Percentiles rank a stretch among this genome's conserved stretches.
Evolutionary conservation across 2,888 invertebrate genomes (phyloP).

Genomic region (Omphaloscelis lunosa): DNA sequence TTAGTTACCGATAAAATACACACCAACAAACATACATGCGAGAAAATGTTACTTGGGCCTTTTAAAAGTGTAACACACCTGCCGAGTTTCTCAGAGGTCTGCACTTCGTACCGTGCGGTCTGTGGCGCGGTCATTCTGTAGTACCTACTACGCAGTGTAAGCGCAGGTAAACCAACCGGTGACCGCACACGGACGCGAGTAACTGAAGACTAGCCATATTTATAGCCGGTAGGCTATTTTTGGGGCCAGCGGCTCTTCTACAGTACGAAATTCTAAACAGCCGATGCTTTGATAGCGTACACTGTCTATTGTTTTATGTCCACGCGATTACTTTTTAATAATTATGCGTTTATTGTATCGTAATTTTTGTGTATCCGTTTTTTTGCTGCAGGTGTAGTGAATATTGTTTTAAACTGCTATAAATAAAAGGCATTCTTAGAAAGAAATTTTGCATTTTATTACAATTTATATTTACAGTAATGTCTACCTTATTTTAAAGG

Average conservation of each 20-base stretch:
- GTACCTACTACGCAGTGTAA: constrained; percentile 13
- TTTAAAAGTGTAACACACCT: constrained; percentile 75
- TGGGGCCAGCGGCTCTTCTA: constrained; percentile 35
- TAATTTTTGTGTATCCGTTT: neutral
- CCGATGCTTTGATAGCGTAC: constrained; percentile 30
- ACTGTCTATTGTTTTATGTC: constrained; percentile 37
- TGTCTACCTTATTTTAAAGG: constrained; percentile 76
- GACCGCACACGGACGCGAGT: constrained; percentile 61
- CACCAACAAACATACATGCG: constrained; percentile 33
- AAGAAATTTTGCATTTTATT: constrained; percentile 75
- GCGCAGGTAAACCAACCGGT: constrained; percentile 38
- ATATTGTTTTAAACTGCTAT: neutral
- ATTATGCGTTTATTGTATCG: constrained; percentile 15
- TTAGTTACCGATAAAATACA: constrained; percentile 14
- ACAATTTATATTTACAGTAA: constrained; percentile 76
- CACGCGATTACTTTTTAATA: neutral
- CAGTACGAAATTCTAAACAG: constrained; percentile 38
- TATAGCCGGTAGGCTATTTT: constrained; percentile 66
- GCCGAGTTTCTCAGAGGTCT: constrained; percentile 80
- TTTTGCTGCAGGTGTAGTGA: neutral
- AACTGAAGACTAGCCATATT: constrained; percentile 69
- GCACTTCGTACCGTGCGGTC: constrained; percentile 78
- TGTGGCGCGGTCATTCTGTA: constrained; percentile 75
- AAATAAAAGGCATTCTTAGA: constrained; percentile 56
- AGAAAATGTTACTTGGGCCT: neutral